Base-by-base conservation (phyloP, 2,113 vertebrate species). In the Vireo altiloquus region DNA sequence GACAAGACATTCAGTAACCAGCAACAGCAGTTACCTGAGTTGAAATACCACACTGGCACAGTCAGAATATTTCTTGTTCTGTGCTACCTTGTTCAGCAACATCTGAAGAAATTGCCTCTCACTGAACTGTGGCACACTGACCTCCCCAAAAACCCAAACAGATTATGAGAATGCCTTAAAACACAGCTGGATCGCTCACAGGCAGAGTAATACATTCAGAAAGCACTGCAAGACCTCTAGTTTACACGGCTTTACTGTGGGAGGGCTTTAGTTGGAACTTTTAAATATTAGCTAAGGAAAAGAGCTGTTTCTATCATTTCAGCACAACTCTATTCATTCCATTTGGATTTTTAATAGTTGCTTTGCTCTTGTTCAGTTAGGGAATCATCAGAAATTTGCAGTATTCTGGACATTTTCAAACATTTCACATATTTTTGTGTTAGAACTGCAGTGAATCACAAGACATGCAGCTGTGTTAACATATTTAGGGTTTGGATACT, bases 391-490 rank as follows among this genome's bases (percentile, higher is more conserved):
- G 75, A 93, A 92, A 92, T 81, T 47, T 80, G 53, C 57, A 90
- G 63, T 56, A 80, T 94, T 74, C 35, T 82, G n/a, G 35, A 74
- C 33, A 33, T 84, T 97, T 95, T 84, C 70, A 86, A 90, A 71
- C 49, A 74, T 70, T 82, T 94, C 50, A 61, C 33, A 44, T 88
- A 80, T 71, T 94, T 93, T 74, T 72, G 13, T 88, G 83, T 87
- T 89, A 95, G 68, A 93, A 87, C 19, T 94, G 71, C 72, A 88
- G 37, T 82, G 52, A 65, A 54, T 93, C 93, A 92, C 42, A 60
- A 81, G 95, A 93, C 35, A 64, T 25, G 40, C 94, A 96, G 89
- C 92, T 96, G 91, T 89, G 88, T 94, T 96, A 91, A 92, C 70
- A 87, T 70, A 86, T 94, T 95, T 90, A 85, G 59, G 69, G 44